These are phyloP conservation scores for Aurelia sp. DNA, from an alignment of 30 jellyfish, hydroid and myxozoan genomes.

Conservation along the genomic window DNA sequence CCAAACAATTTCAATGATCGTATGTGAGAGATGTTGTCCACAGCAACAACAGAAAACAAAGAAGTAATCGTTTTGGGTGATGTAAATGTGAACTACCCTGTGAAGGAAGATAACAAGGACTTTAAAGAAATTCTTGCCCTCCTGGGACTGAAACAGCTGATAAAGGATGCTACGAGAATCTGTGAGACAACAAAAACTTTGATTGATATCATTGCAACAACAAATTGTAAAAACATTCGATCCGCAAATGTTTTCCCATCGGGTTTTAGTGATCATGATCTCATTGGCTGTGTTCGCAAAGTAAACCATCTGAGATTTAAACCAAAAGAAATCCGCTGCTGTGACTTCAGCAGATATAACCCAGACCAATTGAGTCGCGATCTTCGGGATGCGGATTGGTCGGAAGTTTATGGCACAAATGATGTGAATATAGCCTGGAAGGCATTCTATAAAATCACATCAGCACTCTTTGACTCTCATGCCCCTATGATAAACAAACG, in stretches of 20 bases:
- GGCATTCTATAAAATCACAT: background rate
- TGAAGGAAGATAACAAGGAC: conserved; percentile 14
- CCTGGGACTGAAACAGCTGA: conserved; percentile 46
- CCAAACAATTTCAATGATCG: too few species aligned
- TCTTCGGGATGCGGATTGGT: conserved; percentile 51
- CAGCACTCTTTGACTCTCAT: background rate
- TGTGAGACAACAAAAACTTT: conserved; percentile 28
- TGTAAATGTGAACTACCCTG: conserved; percentile 28
- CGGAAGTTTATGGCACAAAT: conserved; percentile 18
- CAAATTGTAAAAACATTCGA: background rate
- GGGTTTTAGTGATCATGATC: too few species aligned
- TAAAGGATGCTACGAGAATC: conserved; percentile 36
- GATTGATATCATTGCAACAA: conserved; percentile 25
- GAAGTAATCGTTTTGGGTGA: background rate
- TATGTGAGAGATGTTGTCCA: too few species aligned
- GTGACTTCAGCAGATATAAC: background rate
- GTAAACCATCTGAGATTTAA: too few species aligned
- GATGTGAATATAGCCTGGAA: conserved; percentile 37
- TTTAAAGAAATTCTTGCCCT: conserved; percentile 19
- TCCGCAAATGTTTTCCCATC: too few species aligned
- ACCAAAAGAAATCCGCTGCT: too few species aligned
- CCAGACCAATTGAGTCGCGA: conserved; percentile 49
- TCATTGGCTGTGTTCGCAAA: too few species aligned
- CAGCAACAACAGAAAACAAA: background rate
- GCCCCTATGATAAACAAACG: too few species aligned